These are phyloP conservation scores for Hippocampus abdominalis DNA, from an alignment of 2,113 vertebrate genomes.

Conservation along the genomic window DNA sequence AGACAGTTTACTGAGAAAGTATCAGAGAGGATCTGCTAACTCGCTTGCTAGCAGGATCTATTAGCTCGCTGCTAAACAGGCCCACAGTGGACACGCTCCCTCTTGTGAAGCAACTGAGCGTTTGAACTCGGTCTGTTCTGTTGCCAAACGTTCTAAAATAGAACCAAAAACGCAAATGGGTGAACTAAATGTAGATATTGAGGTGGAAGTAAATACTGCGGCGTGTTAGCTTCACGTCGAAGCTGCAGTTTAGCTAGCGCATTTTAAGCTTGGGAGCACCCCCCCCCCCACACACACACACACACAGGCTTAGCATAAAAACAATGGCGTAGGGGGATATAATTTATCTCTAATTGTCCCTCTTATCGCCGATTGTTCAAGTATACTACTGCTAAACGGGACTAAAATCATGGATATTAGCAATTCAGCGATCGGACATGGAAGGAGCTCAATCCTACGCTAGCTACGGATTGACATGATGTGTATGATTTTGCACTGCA, in stretches of 20 bases:
- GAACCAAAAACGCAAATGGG: accelerated
- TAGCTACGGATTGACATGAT: slow-evolving; percentile 1
- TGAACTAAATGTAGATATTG: accelerated
- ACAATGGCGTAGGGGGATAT: slow-evolving; percentile 63
- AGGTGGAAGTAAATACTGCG: not conserved
- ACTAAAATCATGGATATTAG: not conserved
- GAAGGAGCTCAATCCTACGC: not conserved
- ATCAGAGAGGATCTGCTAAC: slow-evolving; percentile 19
- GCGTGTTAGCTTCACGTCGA: slow-evolving; percentile 27
- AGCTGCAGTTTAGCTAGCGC: slow-evolving; percentile 26
- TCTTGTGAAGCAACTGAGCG: slow-evolving; percentile 13
- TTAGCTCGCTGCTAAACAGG: slow-evolving; percentile 48
- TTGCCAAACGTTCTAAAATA: not conserved
- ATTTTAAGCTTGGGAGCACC: slow-evolving; percentile 29
- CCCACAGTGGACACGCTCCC: slow-evolving; percentile 49
- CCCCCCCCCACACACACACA: slow-evolving; percentile 50
- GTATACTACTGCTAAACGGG: not conserved
- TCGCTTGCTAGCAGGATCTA: slow-evolving; percentile 23
- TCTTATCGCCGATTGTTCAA: not conserved
- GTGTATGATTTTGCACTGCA: not conserved
- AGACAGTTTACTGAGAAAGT: not conserved
- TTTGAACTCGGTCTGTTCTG: slow-evolving; percentile 9
- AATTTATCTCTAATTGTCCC: slow-evolving; percentile 23
- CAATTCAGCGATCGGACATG: not conserved
- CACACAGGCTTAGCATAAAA: slow-evolving; percentile 61